Evolutionary conservation across 1,140 invertebrate genomes (phyloP), one percentile per base, ranked within the genome.

Genomic region (Anastatus disparis): DNA sequence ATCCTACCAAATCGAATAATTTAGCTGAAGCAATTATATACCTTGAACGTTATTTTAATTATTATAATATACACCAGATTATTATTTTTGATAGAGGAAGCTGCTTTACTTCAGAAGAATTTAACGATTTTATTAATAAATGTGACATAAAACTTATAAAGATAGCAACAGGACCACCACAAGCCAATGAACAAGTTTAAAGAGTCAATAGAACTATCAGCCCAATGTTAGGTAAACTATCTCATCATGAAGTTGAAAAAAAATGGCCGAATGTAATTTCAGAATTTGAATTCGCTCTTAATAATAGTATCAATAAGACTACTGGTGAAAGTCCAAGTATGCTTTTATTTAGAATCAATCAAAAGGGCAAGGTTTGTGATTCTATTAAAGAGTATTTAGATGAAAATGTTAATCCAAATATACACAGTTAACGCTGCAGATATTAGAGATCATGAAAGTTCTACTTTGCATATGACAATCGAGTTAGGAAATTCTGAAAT

Each of bases 211-310:
- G n/a, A n/a, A n/a, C n/a, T n/a, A n/a, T n/a, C n/a, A n/a, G n/a
- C 13, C 67, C 67, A 0, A 70, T 70, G 67, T 20, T 62, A 1
- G 67, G 55, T 26, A n/a, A n/a, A n/a, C n/a, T n/a, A n/a, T n/a
- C n/a, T n/a, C n/a, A n/a, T n/a, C n/a, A n/a, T n/a, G n/a, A 70
- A 70, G 35, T 22, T 58, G 20, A 15, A 9, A 40, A 40, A 40
- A 40, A 40, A 40, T 40, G 38, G 38, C 38, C 38, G n/a, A n/a
- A n/a, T n/a, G n/a, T n/a, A n/a, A n/a, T n/a, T n/a, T n/a, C n/a
- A n/a, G n/a, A n/a, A n/a, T 9, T 40, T 40, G 38, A 40, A 40
- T 40, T 40, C 15, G 38, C 38, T 8, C 8, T 40, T 9, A 40
- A 40, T 40, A 40, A 40, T 15, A 9, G 38, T 40, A 15, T 40